These are phyloP conservation scores for Ptilonorhynchus violaceus DNA, from an alignment of 2,113 vertebrate species.

Conservation along the genomic window DNA sequence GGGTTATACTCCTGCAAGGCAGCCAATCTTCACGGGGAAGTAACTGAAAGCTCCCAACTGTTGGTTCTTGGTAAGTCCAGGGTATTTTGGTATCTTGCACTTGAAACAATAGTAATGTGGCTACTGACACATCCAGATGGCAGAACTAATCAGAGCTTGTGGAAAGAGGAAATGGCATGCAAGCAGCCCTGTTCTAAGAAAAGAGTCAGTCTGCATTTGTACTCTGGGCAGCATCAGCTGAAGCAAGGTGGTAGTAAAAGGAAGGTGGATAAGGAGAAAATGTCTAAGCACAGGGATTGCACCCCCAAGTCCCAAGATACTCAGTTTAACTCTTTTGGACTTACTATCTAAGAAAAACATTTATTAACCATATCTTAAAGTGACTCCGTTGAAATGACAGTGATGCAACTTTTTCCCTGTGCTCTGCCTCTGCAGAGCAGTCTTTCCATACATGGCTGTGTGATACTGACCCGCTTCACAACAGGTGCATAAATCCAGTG, in stretches of 20 bases:
- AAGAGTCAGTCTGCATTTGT: background rate
- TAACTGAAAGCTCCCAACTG: constrained; percentile 73
- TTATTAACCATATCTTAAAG: background rate
- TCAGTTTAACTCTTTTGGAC: background rate
- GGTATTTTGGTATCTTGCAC: background rate
- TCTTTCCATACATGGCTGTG: background rate
- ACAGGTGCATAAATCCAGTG: background rate
- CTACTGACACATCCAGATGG: background rate
- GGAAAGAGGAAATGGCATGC: background rate
- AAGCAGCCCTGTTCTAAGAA: background rate
- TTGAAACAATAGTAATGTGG: background rate
- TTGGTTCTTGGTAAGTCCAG: constrained; percentile 71
- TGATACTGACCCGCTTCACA: background rate
- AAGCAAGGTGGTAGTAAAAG: background rate
- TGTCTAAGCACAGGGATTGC: background rate
- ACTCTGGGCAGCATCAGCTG: background rate
- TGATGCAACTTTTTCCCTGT: background rate
- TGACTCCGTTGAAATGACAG: background rate
- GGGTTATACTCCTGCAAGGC: constrained; percentile 77
- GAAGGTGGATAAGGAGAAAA: background rate
- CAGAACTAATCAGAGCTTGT: background rate
- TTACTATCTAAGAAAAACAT: background rate
- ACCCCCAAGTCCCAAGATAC: background rate
- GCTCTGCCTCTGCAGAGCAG: background rate
- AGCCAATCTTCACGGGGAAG: constrained; percentile 73